These are phyloP conservation scores for Nephrotoma flavescens DNA, from an alignment of 2,888 invertebrate species.

Conservation along the genomic window DNA sequence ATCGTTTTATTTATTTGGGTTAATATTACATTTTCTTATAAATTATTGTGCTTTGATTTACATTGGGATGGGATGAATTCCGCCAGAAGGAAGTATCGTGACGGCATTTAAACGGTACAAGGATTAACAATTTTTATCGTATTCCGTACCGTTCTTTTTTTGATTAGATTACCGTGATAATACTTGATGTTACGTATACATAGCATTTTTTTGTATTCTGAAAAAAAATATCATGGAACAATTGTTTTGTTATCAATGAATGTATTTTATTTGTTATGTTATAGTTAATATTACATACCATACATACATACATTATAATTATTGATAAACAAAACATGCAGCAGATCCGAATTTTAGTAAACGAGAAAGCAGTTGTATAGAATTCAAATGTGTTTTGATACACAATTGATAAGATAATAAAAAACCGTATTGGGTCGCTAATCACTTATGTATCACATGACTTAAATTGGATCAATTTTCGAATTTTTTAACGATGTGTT, in stretches of 20 bases:
- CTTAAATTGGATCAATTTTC: too few relatives aligned
- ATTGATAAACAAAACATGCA: neutral
- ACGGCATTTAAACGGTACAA: neutral
- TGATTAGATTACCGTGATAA: neutral
- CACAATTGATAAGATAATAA: too few relatives aligned
- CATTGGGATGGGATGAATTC: neutral
- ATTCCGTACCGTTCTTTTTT: neutral
- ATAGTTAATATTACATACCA: neutral
- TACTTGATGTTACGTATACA: neutral
- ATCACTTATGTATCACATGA: too few relatives aligned
- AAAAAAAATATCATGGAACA: neutral
- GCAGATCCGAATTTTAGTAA: neutral
- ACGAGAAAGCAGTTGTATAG: too few relatives aligned
- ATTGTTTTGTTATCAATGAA: neutral
- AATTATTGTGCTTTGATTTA: neutral
- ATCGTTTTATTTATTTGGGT: neutral
- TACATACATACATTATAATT: neutral
- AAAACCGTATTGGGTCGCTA: too few relatives aligned
- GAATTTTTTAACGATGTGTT: too few relatives aligned
- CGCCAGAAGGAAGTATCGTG: neutral
- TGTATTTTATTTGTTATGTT: neutral
- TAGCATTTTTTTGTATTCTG: neutral
- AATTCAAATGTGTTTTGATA: too few relatives aligned
- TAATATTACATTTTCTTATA: neutral
- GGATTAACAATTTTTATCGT: neutral